A percentile compares a stretch with the other conserved stretches of the same genome.
Conservation (phyloP, 2,797 vertebrate genomes). For the Periophthalmus magnuspinnatus region DNA sequence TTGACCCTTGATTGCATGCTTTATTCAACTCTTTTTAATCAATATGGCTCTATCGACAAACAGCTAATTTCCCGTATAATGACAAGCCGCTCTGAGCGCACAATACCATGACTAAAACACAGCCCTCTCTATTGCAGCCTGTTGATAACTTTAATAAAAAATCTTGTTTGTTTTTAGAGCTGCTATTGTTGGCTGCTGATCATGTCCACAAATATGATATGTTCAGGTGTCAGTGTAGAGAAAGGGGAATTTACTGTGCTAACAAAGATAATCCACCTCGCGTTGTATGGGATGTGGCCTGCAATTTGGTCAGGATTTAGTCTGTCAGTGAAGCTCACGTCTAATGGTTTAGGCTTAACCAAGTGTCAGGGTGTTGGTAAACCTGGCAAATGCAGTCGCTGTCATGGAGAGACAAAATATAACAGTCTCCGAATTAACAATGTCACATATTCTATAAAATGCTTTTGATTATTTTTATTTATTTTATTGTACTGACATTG, state of each 20-base stretch:
- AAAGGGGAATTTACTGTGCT: conserved; percentile 26
- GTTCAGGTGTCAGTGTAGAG: conserved; percentile 15
- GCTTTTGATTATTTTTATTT: too few relatives aligned
- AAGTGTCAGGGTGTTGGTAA: background rate
- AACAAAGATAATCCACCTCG: conserved; percentile 34
- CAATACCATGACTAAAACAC: conserved; percentile 16
- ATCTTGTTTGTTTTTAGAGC: conserved; percentile 24
- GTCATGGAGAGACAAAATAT: too few relatives aligned
- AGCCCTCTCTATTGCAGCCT: conserved; percentile 11
- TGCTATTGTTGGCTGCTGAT: conserved; percentile 1
- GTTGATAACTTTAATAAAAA: conserved; percentile 38
- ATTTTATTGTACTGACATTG: too few relatives aligned
- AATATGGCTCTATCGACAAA: background rate
- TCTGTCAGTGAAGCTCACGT: conserved; percentile 11
- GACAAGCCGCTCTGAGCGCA: background rate
- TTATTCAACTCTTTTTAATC: conserved; percentile 35
- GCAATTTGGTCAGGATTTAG: conserved; percentile 29
- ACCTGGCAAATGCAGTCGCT: background rate
- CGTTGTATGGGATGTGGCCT: conserved; percentile 22
- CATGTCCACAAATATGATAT: conserved; percentile 5
- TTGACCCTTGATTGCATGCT: conserved; percentile 3
- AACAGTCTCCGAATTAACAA: too few relatives aligned
- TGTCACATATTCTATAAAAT: too few relatives aligned
- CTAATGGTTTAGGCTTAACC: conserved; percentile 17
- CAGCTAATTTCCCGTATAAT: conserved; percentile 29